phyloP scores from a whole-genome alignment of 1,140 invertebrate species.

The Cecropterus lyciades region DNA sequence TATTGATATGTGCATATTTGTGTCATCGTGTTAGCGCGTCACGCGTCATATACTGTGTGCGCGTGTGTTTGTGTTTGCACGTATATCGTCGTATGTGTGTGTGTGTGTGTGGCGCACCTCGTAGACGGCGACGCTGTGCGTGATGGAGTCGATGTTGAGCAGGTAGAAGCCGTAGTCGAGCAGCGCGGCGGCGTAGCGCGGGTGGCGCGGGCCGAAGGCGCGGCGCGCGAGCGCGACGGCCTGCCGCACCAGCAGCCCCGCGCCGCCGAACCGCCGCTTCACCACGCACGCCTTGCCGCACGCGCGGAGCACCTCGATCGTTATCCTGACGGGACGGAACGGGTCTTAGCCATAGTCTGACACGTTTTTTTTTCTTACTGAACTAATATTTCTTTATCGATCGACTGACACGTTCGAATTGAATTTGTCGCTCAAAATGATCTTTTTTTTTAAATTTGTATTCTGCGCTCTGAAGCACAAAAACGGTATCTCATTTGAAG shows the following conservation, averaged over 20 bases:
- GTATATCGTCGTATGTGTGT: neutral
- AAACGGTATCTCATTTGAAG: no score
- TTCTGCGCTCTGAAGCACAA: no score
- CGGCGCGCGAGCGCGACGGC: slow-evolving; percentile 90
- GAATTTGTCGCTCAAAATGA: no score
- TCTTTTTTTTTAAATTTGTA: no score
- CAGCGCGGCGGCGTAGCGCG: slow-evolving; percentile 92
- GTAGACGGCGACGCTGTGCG: slow-evolving; percentile 92
- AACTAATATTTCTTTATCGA: no score
- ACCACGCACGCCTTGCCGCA: slow-evolving; percentile 94
- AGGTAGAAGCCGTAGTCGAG: slow-evolving; percentile 96
- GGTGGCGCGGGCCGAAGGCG: slow-evolving; percentile 88
- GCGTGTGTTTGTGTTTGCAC: neutral
- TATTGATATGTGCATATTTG: no score
- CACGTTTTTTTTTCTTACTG: no score
- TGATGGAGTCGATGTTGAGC: slow-evolving; percentile 94
- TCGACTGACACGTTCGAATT: no score
- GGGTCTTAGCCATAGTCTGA: no score
- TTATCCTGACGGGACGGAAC: slow-evolving; percentile 75
- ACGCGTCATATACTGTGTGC: no score
- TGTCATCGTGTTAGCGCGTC: no score
- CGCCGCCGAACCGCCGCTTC: slow-evolving; percentile 92
- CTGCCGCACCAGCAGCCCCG: slow-evolving; percentile 92
- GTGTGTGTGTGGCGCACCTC: slow-evolving; percentile 81
- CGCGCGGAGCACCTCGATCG: slow-evolving; percentile 92